These are phyloP conservation scores for Xanthorhoe designata DNA, from an alignment of 2,888 invertebrate genomes.

Conservation along the genomic window DNA sequence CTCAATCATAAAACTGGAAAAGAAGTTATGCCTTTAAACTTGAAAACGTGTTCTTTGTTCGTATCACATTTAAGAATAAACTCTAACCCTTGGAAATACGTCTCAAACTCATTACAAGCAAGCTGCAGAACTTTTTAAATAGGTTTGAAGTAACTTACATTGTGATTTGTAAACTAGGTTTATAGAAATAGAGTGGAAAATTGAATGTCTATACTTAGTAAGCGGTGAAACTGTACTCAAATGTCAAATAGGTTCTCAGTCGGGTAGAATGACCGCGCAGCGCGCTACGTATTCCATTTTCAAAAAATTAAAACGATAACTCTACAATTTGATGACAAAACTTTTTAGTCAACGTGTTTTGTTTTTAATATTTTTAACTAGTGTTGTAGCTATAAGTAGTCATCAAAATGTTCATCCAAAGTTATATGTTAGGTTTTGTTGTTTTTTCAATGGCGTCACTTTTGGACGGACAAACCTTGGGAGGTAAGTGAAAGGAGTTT, in stretches of 20 bases:
- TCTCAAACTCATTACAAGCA: constrained; percentile 14
- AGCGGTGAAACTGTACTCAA: constrained; percentile 40
- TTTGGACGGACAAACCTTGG: constrained; percentile 74
- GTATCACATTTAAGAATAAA: constrained; percentile 12
- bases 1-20: constrained; percentile 33
- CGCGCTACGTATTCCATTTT: constrained; percentile 40
- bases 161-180: constrained; percentile 22
- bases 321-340: constrained; percentile 1
- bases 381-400: constrained; percentile 22
- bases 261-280: constrained; percentile 52
- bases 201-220: constrained; percentile 23
- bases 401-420: constrained; percentile 56
- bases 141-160: neutral
- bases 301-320: constrained; percentile 28
- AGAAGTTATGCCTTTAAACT: constrained; percentile 29
- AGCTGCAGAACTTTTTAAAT: constrained; percentile 21
- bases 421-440: constrained; percentile 56
- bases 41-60: constrained; percentile 38
- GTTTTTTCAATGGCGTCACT: constrained; percentile 59
- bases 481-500: constrained; percentile 79
- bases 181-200: constrained; percentile 24
- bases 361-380: constrained; percentile 25
- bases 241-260: constrained; percentile 51
- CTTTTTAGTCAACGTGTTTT: constrained; percentile 11
- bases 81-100: constrained; percentile 1